Evolutionary conservation across 1,140 invertebrate genomes (phyloP).

Genomic region (Anthonomus grandis): DNA sequence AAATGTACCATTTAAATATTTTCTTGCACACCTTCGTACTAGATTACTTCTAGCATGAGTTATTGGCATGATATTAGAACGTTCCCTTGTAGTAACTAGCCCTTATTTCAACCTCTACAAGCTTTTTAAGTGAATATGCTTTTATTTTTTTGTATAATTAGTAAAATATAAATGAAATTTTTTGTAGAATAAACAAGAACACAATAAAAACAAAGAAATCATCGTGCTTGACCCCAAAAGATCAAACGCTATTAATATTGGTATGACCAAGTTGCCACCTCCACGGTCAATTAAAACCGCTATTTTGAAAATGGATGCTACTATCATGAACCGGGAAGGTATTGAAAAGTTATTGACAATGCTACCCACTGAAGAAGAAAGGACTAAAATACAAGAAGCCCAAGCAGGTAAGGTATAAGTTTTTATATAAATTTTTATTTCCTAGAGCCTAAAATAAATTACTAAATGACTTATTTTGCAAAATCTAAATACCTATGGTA

Average conservation of each 20-base stretch:
- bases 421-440: background rate
- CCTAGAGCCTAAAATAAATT: background rate
- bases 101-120: too few species aligned
- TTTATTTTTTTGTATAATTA: too few species aligned
- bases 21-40: too few species aligned
- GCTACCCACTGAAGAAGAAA: slow-evolving; percentile 97
- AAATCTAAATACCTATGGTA: background rate
- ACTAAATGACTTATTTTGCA: background rate
- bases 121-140: too few species aligned
- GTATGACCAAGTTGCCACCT: slow-evolving; percentile 98
- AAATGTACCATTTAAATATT: too few species aligned
- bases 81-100: too few species aligned
- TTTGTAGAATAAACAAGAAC: slow-evolving; percentile 84
- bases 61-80: too few species aligned
- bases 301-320: slow-evolving; percentile 98
- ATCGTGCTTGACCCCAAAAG: slow-evolving; percentile 96
- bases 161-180: too few species aligned
- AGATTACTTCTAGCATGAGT: too few species aligned
- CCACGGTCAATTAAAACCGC: slow-evolving; percentile 96
- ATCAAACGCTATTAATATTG: slow-evolving; percentile 99
- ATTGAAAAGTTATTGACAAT: slow-evolving; percentile 98
- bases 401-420: slow-evolving; percentile 52
- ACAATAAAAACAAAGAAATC: slow-evolving; percentile 92
- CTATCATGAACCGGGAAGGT: slow-evolving; percentile 96
- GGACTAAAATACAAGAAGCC: slow-evolving; percentile 93